Base-by-base conservation (phyloP, 2,888 invertebrate species). In the Netelia melanura region DNA sequence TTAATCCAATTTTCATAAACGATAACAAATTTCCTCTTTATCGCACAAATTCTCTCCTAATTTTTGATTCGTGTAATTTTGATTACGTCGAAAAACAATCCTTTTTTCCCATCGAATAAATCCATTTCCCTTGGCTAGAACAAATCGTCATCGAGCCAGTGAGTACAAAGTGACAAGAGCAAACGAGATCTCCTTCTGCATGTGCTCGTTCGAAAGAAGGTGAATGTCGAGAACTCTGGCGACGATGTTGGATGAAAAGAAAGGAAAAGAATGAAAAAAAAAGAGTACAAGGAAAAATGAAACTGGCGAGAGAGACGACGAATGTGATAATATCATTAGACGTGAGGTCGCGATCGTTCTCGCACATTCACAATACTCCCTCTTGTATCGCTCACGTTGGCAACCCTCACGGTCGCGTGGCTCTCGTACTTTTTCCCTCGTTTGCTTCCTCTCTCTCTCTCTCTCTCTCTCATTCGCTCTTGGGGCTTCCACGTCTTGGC, bases 341-440 rank as follows among this genome's bases (percentile, higher is more conserved):
- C 61, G 54, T 68, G 81, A 81, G 82, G 75, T 77, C 80, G 75
- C 79, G 56, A 61, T 75, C 62, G 64, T 71, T 68, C 62, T 71
- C 72, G 52, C 54, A 44, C 78, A 61, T 83, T 83, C 68, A 61
- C 86, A 89, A 88, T 87, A 87, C 88, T 87, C 88, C 87, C 88
- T 88, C 88, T 87, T 80, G 64, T 87, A 88, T 86, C 88, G 87
- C 84, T 85, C 82, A 65, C 65, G 25, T 17, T 67, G 83, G 65
- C 77, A 85, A 85, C 81, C 86, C 87, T 85, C 87, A 87, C 81
- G 86, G 87, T 85, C 87, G 48, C 84, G 72, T 23, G 23, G 58
- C 17, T 3, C 14, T 48, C 62, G 84, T 84, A 85, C 30, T 30
- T 30, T 30, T 84, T 88, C 0, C 87, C 88, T 89, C 84, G 70